Evolutionary conservation across 2,888 invertebrate species (phyloP).

Genomic region (Drosophila infuscata): DNA sequence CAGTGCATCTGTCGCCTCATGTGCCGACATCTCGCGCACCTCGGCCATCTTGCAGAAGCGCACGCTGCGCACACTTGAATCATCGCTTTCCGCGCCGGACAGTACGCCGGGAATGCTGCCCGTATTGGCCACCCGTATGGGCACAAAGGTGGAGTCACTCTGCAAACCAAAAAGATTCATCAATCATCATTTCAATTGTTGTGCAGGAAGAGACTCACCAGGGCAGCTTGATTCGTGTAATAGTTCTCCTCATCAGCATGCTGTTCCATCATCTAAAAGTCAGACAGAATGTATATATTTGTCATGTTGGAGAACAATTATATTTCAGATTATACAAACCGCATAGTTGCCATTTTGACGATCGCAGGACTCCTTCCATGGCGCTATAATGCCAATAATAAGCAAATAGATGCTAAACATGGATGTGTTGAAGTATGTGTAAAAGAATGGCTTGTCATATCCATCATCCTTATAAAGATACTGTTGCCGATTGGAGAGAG

Average conservation of each 20-base stretch:
- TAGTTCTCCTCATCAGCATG: constrained; percentile 92
- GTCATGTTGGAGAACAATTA: background rate
- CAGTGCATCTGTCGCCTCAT: constrained; percentile 96
- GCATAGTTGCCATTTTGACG: constrained; percentile 89
- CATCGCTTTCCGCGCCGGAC: constrained; percentile 93
- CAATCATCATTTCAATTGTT: background rate
- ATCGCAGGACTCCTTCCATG: constrained; percentile 95
- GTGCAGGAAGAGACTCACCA: constrained; percentile 65
- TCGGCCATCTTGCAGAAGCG: constrained; percentile 96
- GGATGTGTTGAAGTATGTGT: constrained; percentile 97
- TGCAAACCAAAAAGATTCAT: constrained; percentile 82
- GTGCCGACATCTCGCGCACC: constrained; percentile 94
- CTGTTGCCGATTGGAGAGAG: constrained; percentile 85
- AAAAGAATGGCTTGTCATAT: constrained; percentile 97
- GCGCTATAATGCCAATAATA: constrained; percentile 94
- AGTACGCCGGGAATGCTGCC: constrained; percentile 67
- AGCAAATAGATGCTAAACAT: constrained; percentile 96
- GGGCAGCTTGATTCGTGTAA: constrained; percentile 87
- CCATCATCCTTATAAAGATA: constrained; percentile 93
- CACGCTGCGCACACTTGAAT: constrained; percentile 93
- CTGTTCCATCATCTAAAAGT: constrained; percentile 89
- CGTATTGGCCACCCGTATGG: constrained; percentile 88
- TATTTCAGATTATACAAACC: constrained; percentile 85
- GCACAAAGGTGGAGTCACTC: constrained; percentile 97
- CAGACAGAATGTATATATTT: background rate